These are phyloP conservation scores for Actinia tenebrosa DNA, from an alignment of 64 coral and sea anemone genomes.

Conservation along the genomic window DNA sequence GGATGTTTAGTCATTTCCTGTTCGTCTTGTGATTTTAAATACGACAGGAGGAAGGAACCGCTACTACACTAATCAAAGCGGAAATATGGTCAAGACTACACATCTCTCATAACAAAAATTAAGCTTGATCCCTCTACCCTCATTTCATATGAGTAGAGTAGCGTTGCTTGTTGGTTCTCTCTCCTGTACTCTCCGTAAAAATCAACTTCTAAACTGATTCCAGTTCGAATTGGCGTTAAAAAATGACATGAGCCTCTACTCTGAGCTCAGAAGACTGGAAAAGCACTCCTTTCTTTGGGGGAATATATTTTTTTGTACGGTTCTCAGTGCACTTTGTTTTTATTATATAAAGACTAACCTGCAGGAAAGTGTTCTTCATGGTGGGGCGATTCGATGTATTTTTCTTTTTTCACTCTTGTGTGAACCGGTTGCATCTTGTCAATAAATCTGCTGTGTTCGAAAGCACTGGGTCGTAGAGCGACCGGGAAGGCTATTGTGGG, in stretches of 20 bases:
- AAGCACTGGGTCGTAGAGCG: constrained; percentile 69
- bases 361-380: constrained; percentile 53
- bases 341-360: constrained; percentile 31
- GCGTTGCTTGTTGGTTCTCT: no score
- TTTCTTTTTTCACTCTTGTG: constrained; percentile 72
- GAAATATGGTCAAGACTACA: background rate
- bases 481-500: constrained; percentile 78
- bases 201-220: no score
- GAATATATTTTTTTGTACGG: no score
- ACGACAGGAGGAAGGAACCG: background rate
- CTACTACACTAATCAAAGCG: background rate
- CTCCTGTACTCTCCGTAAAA: no score
- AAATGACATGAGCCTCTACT: no score
- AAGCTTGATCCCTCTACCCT: no score
- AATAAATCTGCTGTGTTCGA: constrained; percentile 83
- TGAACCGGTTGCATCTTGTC: constrained; percentile 85
- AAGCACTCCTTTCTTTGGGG: no score
- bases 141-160: no score
- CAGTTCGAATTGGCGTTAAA: no score
- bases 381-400: constrained; percentile 42
- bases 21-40: background rate
- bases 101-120: no score
- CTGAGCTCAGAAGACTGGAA: no score
- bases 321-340: background rate
- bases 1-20: background rate